Evolutionary conservation across 1,140 invertebrate species (phyloP).

Genomic region (Drosophila hydei): DNA sequence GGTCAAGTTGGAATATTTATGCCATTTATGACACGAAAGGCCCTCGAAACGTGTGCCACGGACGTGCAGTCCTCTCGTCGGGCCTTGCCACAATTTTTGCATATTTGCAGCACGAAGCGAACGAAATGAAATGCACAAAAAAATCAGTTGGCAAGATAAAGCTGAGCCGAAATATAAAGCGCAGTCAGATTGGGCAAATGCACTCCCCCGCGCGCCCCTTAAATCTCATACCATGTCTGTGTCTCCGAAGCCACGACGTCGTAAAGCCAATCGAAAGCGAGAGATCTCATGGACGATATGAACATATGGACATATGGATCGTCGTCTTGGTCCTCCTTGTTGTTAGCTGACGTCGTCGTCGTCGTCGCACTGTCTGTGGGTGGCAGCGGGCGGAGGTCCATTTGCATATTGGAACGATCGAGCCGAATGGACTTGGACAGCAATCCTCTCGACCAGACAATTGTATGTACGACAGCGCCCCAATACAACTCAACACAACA

Average conservation of each 20-base stretch:
- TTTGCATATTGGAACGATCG: slow-evolving; percentile 80
- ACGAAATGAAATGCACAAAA: slow-evolving; percentile 58
- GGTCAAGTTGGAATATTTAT: slow-evolving; percentile 81
- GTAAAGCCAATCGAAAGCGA: slow-evolving; percentile 77
- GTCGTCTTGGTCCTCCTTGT: slow-evolving; percentile 12
- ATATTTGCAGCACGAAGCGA: slow-evolving; percentile 76
- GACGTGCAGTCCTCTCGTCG: slow-evolving; percentile 7
- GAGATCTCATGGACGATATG: slow-evolving; percentile 64
- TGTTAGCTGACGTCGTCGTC: slow-evolving; percentile 17
- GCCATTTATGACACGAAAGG: slow-evolving; percentile 82
- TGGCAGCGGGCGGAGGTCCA: slow-evolving; percentile 64
- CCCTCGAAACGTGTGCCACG: slow-evolving; percentile 74
- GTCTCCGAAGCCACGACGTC: slow-evolving; percentile 29
- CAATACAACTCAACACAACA: slow-evolving; percentile 18
- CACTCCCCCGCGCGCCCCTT: not conserved
- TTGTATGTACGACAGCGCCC: slow-evolving; percentile 49
- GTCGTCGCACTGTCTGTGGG: slow-evolving; percentile 59
- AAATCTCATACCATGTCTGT: not conserved
- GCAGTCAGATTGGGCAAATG: slow-evolving; percentile 40
- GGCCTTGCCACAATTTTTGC: slow-evolving; percentile 70
- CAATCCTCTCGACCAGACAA: slow-evolving; percentile 30
- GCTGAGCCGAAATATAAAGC: slow-evolving; percentile 54
- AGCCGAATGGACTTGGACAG: slow-evolving; percentile 31
- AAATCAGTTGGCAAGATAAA: slow-evolving; percentile 69
- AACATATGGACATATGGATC: slow-evolving; percentile 72